Evolutionary conservation across 2,888 invertebrate species (phyloP).

Genomic region (Matsumyia berberina): DNA sequence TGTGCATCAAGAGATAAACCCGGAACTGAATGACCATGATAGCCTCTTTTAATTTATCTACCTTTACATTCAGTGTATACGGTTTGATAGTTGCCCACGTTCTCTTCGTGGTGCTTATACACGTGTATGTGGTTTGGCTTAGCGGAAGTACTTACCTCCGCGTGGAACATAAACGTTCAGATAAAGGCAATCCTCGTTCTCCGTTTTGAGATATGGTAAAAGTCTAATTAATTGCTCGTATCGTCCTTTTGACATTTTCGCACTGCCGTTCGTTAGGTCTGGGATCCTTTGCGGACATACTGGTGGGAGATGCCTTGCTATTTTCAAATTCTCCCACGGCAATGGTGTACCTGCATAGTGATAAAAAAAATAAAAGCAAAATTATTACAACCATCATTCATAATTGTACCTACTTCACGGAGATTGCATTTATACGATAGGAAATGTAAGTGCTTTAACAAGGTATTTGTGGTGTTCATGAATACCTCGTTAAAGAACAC

Average conservation of each 20-base stretch:
- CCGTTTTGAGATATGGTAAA: conserved; percentile 88
- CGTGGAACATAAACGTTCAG: conserved; percentile 96
- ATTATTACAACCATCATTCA: conserved; percentile 8
- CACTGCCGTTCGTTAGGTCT: conserved; percentile 85
- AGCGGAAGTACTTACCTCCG: conserved; percentile 87
- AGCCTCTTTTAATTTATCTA: conserved; percentile 6
- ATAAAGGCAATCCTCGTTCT: conserved; percentile 95
- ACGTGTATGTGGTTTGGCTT: not conserved
- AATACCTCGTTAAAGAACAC: too few relatives aligned
- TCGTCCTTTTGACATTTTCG: conserved; percentile 87
- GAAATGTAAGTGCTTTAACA: not conserved
- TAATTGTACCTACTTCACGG: too few relatives aligned
- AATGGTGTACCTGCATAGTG: conserved; percentile 88
- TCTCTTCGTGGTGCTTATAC: not conserved
- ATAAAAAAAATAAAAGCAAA: conserved; percentile 1
- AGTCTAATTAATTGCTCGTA: conserved; percentile 90
- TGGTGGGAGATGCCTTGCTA: conserved; percentile 89
- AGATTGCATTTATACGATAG: not conserved
- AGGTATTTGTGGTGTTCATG: too few relatives aligned
- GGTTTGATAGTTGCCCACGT: conserved; percentile 1
- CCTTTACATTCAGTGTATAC: not conserved
- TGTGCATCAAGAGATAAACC: not conserved
- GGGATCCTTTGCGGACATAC: conserved; percentile 95
- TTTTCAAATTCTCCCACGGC: conserved; percentile 90
- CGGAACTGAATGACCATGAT: conserved; percentile 10